phyloP scores from a whole-genome alignment of 2,797 vertebrate species.

The Gymnothorax javanicus region DNA sequence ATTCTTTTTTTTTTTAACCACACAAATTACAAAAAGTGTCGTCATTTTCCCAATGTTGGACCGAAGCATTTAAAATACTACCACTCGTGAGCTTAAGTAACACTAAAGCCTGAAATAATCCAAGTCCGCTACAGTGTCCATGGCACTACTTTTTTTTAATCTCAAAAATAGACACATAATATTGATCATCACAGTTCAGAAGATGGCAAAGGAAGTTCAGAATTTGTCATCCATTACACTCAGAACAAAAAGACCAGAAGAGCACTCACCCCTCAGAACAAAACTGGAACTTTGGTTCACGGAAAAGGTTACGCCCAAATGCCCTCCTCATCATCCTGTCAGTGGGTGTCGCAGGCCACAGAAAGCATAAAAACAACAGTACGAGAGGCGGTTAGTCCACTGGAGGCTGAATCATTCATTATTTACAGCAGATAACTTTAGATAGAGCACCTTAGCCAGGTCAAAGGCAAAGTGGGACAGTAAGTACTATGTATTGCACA shows the following conservation, averaged over 20 bases:
- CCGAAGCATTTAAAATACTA: no score
- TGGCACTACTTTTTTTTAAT: background rate
- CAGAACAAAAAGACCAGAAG: slow-evolving; percentile 25
- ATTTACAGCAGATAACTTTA: background rate
- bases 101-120: background rate
- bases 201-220: slow-evolving; percentile 47
- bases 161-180: background rate
- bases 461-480: background rate
- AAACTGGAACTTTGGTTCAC: slow-evolving; percentile 79
- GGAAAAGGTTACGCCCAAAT: slow-evolving; percentile 93
- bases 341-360: slow-evolving; percentile 54
- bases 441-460: background rate
- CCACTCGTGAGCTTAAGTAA: no score
- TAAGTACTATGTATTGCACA: slow-evolving; percentile 3
- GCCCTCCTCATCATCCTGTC: slow-evolving; percentile 97
- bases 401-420: background rate
- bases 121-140: background rate
- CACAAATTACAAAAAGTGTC: no score
- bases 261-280: slow-evolving; percentile 82
- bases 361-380: slow-evolving; percentile 68
- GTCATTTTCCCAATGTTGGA: no score
- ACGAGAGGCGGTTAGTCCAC: slow-evolving; percentile 51
- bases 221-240: slow-evolving; percentile 35
- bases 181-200: background rate
- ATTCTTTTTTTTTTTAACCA: no score